Evolutionary conservation across 1,140 invertebrate genomes (phyloP).

Genomic region (Drosophila lacertosa): DNA sequence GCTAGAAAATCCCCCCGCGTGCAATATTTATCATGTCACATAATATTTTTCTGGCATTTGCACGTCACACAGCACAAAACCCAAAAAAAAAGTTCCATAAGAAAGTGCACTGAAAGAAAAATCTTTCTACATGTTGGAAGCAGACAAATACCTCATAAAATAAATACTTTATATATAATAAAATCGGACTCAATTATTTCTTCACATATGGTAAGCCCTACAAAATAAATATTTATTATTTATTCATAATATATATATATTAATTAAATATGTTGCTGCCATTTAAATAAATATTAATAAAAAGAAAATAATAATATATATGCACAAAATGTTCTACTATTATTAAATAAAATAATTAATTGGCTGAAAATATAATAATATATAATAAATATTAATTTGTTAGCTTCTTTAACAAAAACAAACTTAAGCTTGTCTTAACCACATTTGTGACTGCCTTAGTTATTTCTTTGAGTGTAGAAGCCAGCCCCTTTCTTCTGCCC

Average conservation of each 20-base stretch:
- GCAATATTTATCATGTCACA: conserved; percentile 83
- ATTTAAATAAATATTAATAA: neutral
- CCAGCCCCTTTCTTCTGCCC: neutral
- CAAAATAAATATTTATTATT: neutral
- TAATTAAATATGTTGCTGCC: too few relatives aligned
- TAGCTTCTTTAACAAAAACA: too few relatives aligned
- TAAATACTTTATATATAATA: neutral
- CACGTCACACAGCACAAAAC: conserved; percentile 64
- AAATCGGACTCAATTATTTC: too few relatives aligned
- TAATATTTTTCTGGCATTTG: conserved; percentile 83
- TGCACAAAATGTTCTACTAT: too few relatives aligned
- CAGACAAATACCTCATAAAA: neutral
- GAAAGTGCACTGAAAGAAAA: conserved; percentile 4
- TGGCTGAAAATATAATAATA: too few relatives aligned
- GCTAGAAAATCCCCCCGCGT: conserved; percentile 60
- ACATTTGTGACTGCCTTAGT: too few relatives aligned
- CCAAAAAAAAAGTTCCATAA: conserved; percentile 8
- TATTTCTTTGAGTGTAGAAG: conserved; percentile 2
- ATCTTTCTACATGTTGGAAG: neutral
- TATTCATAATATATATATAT: neutral
- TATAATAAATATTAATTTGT: too few relatives aligned
- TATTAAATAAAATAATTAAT: too few relatives aligned
- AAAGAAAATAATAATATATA: neutral
- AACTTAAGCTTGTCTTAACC: too few relatives aligned
- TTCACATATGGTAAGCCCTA: too few relatives aligned